Percentiles rank a stretch among this genome's conserved stretches.
These are phyloP conservation scores for Spodoptera exigua DNA, from an alignment of 2,888 invertebrate species.

Conservation along the genomic window DNA sequence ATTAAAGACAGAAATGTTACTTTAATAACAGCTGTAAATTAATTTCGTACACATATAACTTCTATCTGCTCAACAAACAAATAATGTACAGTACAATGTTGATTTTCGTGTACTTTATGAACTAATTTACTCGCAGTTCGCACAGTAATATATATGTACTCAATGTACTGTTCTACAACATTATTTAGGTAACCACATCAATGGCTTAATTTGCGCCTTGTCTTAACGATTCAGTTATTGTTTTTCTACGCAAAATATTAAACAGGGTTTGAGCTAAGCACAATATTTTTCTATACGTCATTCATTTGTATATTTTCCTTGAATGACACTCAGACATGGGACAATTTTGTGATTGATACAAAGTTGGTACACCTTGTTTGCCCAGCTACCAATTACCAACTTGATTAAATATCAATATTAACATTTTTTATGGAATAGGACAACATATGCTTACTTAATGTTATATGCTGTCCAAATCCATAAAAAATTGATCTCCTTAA, in stretches of 20 bases:
- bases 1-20: background rate
- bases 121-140: slow-evolving; percentile 36
- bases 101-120: slow-evolving; percentile 33
- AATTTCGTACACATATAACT: slow-evolving; percentile 14
- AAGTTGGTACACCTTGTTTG: too few species aligned
- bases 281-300: too few species aligned
- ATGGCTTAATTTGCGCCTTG: slow-evolving; percentile 32
- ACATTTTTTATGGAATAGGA: too few species aligned
- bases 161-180: slow-evolving; percentile 20
- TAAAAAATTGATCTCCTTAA: too few species aligned
- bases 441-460: too few species aligned
- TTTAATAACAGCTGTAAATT: slow-evolving; percentile 13
- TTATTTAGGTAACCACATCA: slow-evolving; percentile 44
- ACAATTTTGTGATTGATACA: too few species aligned
- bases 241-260: slow-evolving; percentile 14
- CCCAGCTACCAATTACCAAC: too few species aligned
- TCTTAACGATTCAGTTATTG: slow-evolving; percentile 15
- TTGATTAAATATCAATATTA: too few species aligned
- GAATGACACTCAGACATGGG: too few species aligned
- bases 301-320: too few species aligned
- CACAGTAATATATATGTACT: slow-evolving; percentile 18
- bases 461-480: too few species aligned
- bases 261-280: background rate
- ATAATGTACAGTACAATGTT: slow-evolving; percentile 25
- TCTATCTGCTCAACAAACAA: background rate